Conservation (phyloP, 2,888 invertebrate genomes). For the Halocaridina rubra region DNA sequence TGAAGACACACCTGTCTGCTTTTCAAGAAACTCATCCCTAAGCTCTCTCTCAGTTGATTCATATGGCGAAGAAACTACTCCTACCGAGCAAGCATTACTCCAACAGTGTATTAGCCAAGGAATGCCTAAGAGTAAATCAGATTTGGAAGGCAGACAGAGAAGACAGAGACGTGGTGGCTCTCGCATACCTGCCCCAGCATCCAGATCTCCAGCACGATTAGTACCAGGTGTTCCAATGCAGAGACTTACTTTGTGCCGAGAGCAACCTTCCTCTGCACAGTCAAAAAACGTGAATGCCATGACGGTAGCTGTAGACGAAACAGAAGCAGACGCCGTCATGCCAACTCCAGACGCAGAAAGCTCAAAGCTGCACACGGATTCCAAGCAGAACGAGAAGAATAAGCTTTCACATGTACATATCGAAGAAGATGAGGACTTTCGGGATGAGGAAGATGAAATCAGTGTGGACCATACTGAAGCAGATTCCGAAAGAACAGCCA, state of each 20-base stretch:
- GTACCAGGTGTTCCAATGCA: slow-evolving; percentile 62
- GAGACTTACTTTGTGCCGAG: slow-evolving; percentile 39
- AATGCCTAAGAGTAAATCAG: slow-evolving; percentile 62
- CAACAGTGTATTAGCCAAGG: slow-evolving; percentile 64
- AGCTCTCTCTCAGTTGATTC: slow-evolving; percentile 75
- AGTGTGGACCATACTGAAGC: slow-evolving; percentile 30
- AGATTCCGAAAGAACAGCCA: slow-evolving; percentile 38
- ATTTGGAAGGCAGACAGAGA: slow-evolving; percentile 29
- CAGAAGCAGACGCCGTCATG: slow-evolving; percentile 39
- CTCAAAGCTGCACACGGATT: slow-evolving; percentile 55
- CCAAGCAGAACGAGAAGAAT: slow-evolving; percentile 62
- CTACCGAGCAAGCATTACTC: slow-evolving; percentile 62
- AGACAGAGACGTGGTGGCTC: slow-evolving; percentile 43
- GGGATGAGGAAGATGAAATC: slow-evolving; percentile 14
- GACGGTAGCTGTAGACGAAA: slow-evolving; percentile 39
- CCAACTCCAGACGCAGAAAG: slow-evolving; percentile 60
- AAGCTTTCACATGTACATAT: slow-evolving; percentile 25
- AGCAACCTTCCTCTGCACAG: slow-evolving; percentile 33
- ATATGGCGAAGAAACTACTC: slow-evolving; percentile 59
- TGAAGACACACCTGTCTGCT: slow-evolving; percentile 78
- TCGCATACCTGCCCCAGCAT: slow-evolving; percentile 50
- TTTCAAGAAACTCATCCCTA: slow-evolving; percentile 77
- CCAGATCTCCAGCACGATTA: slow-evolving; percentile 47
- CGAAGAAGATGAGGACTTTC: slow-evolving; percentile 31
- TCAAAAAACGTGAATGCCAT: slow-evolving; percentile 47